These are phyloP conservation scores for Scomberomorus guttatus DNA, from an alignment of 2,797 vertebrate species.

Conservation along the genomic window DNA sequence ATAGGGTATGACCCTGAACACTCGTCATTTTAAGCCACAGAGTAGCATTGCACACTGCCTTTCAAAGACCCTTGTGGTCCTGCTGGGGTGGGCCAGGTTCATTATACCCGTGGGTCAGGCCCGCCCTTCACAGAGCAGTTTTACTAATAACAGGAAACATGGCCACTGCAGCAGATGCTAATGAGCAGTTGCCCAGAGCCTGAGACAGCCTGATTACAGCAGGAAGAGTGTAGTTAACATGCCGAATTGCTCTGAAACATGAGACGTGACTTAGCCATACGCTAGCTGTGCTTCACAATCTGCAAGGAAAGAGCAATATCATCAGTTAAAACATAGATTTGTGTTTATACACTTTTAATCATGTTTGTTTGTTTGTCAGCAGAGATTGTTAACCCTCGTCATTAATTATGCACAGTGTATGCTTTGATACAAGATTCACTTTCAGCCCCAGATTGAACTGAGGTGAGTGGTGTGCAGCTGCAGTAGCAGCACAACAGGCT, in stretches of 20 bases:
- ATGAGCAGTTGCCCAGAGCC: conserved; percentile 73
- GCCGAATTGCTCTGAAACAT: conserved; percentile 45
- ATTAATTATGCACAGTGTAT: conserved; percentile 28
- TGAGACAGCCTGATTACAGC: conserved; percentile 70
- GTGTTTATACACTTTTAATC: not conserved
- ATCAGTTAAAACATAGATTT: not conserved
- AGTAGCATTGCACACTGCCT: conserved; percentile 9
- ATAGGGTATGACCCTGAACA: not conserved
- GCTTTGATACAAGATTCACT: conserved; percentile 23
- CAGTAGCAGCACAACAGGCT: conserved; percentile 37
- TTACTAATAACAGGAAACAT: conserved; percentile 79
- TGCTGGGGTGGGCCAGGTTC: conserved; percentile 43
- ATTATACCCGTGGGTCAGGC: conserved; percentile 40
- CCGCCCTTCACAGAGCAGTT: conserved; percentile 57
- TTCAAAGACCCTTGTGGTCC: conserved; percentile 34
- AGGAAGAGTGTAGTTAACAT: conserved; percentile 63
- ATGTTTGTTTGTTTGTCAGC: conserved; percentile 37
- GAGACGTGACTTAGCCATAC: conserved; percentile 19
- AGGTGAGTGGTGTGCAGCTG: conserved; percentile 29
- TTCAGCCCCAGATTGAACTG: conserved; percentile 22
- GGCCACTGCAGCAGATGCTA: conserved; percentile 70
- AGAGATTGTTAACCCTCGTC: not conserved
- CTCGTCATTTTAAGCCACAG: not conserved
- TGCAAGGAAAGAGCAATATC: not conserved
- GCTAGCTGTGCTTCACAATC: conserved; percentile 14